Evolutionary conservation across 2,888 invertebrate genomes (phyloP), one percentile per base, ranked within the genome.

Genomic region (Oconnorella tubifera): DNA sequence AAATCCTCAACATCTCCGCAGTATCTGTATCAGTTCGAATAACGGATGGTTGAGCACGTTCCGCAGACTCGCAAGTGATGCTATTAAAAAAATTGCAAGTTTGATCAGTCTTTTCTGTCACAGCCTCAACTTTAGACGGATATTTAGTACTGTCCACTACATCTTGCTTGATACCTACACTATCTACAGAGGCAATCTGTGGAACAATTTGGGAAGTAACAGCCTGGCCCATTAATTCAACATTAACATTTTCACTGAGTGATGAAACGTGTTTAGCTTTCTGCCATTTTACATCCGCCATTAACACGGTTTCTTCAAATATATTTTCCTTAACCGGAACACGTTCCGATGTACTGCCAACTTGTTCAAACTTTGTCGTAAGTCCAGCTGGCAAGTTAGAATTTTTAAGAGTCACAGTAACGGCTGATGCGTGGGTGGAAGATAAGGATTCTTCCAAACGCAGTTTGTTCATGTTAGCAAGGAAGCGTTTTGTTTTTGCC

Each of bases 231-330:
- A 40, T 19, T 40, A 19, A 14, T 40, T 68, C 64, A 27, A 50
- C 61, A 1, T 28, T 23, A 19, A 64, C 56, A 27, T 62, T 59
- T 31, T 66, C 68, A 25, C 27, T 48, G 33, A 59, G 58, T 19
- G 65, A 61, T 2, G 53, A 31, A n/a, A 63, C 64, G 3, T 55
- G 33, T 27, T 60, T 64, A 10, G 65, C 66, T 19, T 65, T 56
- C 58, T 72, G 71, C 72, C 72, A 72, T 63, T 72, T 72, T 48
- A 72, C 72, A 40, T 72, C 72, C 32, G 72, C 72, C 70, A 72
- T 72, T 31, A 69, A 67, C 29, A 72, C 63, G 3, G 70, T 72
- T 33, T 72, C 72, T 55, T 72, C 72, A 48, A 60, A 71, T 1
- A 70, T 68, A 14, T 65, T 63, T 58, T 71, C 69, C 4, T 68